These are phyloP conservation scores for Athalia rosae DNA, from an alignment of 2,888 invertebrate genomes.

Conservation along the genomic window DNA sequence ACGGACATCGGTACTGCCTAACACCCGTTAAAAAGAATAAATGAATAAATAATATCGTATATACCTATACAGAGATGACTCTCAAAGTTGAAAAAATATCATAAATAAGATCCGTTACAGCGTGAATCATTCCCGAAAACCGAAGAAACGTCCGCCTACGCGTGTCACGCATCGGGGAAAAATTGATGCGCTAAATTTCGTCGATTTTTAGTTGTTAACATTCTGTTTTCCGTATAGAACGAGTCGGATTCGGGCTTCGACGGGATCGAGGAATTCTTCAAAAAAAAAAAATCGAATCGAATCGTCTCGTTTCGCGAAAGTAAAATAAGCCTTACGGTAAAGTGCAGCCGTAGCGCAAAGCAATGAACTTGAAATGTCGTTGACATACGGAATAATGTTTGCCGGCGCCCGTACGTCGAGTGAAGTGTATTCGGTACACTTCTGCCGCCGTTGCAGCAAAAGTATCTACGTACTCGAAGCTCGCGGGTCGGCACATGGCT, in stretches of 20 bases:
- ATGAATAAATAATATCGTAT: not conserved
- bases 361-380: constrained; percentile 45
- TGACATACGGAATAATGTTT: constrained; percentile 40
- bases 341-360: constrained; percentile 35
- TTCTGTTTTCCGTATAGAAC: too few species aligned
- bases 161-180: too few species aligned
- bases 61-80: not conserved
- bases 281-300: too few species aligned
- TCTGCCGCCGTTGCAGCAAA: not conserved
- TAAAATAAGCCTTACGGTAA: constrained; percentile 18
- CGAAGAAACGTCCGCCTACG: too few species aligned
- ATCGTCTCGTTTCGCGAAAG: not conserved
- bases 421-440: not conserved
- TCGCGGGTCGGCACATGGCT: constrained; percentile 33
- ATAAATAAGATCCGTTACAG: too few species aligned
- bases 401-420: constrained; percentile 41
- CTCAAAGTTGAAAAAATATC: too few species aligned
- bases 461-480: not conserved
- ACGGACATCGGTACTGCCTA: not conserved
- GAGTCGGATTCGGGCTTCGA: too few species aligned
- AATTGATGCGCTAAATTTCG: too few species aligned
- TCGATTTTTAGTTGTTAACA: too few species aligned
- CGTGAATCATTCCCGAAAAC: too few species aligned
- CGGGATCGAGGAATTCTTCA: too few species aligned
- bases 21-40: not conserved